Conservation (phyloP, 2,113 vertebrate genomes). For the Stomatorhinus ivindoensis region DNA sequence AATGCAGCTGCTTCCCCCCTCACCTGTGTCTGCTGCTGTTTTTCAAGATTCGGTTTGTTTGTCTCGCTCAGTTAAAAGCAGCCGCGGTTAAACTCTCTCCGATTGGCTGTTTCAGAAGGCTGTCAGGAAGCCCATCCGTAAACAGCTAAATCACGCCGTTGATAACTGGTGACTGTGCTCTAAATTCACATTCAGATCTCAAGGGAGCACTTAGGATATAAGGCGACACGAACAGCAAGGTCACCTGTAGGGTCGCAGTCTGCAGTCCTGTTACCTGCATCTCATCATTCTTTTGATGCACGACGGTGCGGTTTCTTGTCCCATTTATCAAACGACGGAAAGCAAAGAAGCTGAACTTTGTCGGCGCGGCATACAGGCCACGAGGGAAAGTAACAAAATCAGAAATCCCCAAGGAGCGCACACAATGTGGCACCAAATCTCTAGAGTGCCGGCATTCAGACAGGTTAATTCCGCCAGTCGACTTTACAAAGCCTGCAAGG, state of each 20-base stretch:
- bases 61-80: neutral
- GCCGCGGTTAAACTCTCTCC: neutral
- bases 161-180: neutral
- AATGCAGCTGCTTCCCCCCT: neutral
- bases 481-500: conserved; percentile 23
- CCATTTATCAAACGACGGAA: neutral
- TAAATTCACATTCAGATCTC: neutral
- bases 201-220: neutral
- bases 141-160: neutral
- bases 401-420: conserved; percentile 1
- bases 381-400: conserved; percentile 1
- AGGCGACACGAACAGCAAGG: neutral
- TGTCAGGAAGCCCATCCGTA: neutral
- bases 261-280: neutral
- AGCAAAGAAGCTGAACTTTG: neutral
- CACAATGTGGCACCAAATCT: conserved; percentile 15
- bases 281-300: neutral
- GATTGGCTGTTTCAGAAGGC: neutral
- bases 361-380: neutral
- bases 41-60: neutral
- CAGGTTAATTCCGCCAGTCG: conserved; percentile 30
- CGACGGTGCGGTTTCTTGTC: neutral
- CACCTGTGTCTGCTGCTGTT: neutral
- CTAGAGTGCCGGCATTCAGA: conserved; percentile 9
- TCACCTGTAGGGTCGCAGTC: neutral